Evolutionary conservation across 2,113 vertebrate genomes (phyloP).

Genomic region (Stigmatopora argus): DNA sequence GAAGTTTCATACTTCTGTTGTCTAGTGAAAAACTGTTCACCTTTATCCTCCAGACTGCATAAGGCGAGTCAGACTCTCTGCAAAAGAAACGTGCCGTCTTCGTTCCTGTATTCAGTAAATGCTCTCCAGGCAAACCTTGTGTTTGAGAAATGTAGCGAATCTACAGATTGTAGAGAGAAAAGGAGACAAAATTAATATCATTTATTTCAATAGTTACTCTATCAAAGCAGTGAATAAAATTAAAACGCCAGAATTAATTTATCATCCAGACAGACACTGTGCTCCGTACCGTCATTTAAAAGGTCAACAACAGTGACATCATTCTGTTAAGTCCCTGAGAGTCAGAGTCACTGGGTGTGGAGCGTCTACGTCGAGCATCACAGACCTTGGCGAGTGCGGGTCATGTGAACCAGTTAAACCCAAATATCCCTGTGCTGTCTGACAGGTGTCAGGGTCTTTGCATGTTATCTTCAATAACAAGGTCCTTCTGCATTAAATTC

Average conservation of each 20-base stretch:
- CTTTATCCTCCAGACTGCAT: conserved; percentile 94
- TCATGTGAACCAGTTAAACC: conserved; percentile 27
- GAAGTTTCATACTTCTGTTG: background rate
- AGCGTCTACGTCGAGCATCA: conserved; percentile 1
- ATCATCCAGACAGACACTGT: background rate
- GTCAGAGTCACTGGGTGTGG: background rate
- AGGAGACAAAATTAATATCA: background rate
- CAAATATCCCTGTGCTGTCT: conserved; percentile 10
- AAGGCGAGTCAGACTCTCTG: conserved; percentile 83
- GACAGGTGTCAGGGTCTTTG: conserved; percentile 35
- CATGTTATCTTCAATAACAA: conserved; percentile 28
- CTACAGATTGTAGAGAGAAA: conserved; percentile 53
- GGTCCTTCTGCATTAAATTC: conserved; percentile 20
- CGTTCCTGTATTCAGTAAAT: conserved; percentile 87
- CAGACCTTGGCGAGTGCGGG: conserved; percentile 30
- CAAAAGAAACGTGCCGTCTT: conserved; percentile 86
- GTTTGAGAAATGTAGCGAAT: conserved; percentile 99
- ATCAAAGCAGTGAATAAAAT: background rate
- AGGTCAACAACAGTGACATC: conserved; percentile 14
- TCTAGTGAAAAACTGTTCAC: conserved; percentile 60
- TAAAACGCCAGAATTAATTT: background rate
- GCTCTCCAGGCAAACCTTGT: conserved; percentile 91
- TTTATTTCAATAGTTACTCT: background rate
- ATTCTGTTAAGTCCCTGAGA: background rate
- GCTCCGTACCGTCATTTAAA: background rate